Conservation (phyloP, 2,888 invertebrate species). For the Acronicta aceris region DNA sequence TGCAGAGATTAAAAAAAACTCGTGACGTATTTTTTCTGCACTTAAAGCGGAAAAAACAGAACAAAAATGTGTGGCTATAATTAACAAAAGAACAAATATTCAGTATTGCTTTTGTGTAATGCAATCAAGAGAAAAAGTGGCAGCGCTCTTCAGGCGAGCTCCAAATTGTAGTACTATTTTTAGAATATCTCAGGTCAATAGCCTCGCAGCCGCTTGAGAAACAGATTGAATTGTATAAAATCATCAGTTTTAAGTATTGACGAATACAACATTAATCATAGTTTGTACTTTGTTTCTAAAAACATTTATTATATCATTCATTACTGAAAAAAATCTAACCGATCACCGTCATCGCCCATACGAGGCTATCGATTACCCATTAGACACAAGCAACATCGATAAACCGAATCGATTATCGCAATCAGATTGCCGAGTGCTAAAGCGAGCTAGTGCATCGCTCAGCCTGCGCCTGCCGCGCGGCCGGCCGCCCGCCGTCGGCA, state of each 20-base stretch:
- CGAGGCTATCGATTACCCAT: slow-evolving; percentile 45
- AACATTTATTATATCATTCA: neutral
- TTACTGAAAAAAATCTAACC: slow-evolving; percentile 5
- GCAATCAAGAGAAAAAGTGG: too few relatives aligned
- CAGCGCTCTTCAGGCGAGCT: too few relatives aligned
- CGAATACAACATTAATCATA: neutral
- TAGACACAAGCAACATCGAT: slow-evolving; percentile 58
- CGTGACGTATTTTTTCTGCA: slow-evolving; percentile 4
- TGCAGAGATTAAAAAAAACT: slow-evolving; percentile 1
- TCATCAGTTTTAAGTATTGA: neutral
- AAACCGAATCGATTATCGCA: slow-evolving; percentile 59
- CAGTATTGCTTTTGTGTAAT: too few relatives aligned
- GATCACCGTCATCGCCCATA: neutral
- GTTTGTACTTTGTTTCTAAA: slow-evolving; percentile 20
- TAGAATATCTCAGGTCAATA: too few relatives aligned
- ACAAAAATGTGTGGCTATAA: neutral
- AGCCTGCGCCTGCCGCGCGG: slow-evolving; percentile 82
- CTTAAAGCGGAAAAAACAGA: neutral
- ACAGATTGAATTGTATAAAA: neutral
- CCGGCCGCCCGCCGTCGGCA: slow-evolving; percentile 79
- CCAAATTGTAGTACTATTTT: too few relatives aligned
- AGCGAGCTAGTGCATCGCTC: slow-evolving; percentile 83
- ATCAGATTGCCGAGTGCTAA: slow-evolving; percentile 87
- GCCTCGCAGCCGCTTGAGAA: too few relatives aligned
- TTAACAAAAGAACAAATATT: too few relatives aligned